Evolutionary conservation across 2,113 vertebrate species (phyloP).

Genomic region (Stomatorhinus ivindoensis): DNA sequence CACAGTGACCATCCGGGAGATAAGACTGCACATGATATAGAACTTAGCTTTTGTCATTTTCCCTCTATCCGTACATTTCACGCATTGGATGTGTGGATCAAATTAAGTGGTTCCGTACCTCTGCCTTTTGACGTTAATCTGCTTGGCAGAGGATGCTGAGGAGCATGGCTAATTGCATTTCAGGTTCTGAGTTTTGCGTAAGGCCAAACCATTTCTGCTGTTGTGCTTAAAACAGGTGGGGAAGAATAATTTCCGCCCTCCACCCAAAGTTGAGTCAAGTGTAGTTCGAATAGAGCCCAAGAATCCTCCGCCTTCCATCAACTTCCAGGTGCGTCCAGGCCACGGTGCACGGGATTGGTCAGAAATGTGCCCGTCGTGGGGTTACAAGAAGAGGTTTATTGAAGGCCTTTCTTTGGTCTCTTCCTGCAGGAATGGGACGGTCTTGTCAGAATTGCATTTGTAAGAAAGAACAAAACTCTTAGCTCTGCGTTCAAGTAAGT

Average conservation of each 20-base stretch:
- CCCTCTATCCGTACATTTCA: not conserved
- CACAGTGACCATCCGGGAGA: not conserved
- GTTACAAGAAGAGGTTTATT: not conserved
- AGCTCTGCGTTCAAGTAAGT: constrained; percentile 91
- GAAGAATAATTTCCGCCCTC: constrained; percentile 94
- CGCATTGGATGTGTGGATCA: not conserved
- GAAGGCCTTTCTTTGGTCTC: not conserved
- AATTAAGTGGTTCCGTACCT: not conserved
- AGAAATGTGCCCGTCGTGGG: not conserved
- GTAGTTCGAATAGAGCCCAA: constrained; percentile 95
- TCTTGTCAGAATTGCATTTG: constrained; percentile 92
- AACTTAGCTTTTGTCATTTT: not conserved
- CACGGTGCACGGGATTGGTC: not conserved
- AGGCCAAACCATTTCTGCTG: not conserved
- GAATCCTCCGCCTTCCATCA: constrained; percentile 91
- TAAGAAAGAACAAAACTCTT: constrained; percentile 97
- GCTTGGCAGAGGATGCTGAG: not conserved
- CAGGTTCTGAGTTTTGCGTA: not conserved
- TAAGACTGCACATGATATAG: not conserved
- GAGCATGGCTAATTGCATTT: not conserved
- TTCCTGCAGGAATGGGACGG: constrained; percentile 87
- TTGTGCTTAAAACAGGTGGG: constrained; percentile 66
- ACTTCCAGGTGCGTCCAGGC: constrained; percentile 77
- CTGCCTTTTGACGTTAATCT: not conserved
- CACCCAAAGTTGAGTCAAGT: constrained; percentile 98